Base-by-base conservation (phyloP, 2,888 invertebrate genomes). In the Lycaena phlaeas region DNA sequence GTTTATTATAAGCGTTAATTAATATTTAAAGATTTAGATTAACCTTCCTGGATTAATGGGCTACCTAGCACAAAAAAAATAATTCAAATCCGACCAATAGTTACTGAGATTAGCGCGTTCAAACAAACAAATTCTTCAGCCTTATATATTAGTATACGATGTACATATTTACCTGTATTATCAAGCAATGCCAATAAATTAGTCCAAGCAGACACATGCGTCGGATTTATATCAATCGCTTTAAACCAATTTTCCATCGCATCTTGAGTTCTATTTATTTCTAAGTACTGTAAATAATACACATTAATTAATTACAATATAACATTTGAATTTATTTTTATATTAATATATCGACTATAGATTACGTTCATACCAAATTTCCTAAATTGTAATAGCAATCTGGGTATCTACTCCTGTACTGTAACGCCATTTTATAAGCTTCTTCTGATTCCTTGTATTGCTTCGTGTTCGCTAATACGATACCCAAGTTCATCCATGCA, bases 401-500 rank as follows among this genome's bases (percentile, higher is more conserved):
- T 0, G 97, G 93, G 76, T 97, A 98, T 46, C 89, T 89, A 38
- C 86, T 87, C 27, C 96, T 87, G 64, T 92, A 88, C 22, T 76
- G 84, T 2, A 98, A 75, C 1, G 98, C 97, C 39, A 86, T 91
- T 54, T 87, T 77, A 64, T 97, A 98, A 54, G 96, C 93, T 11
- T 68, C 62, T 59, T 94, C 88, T 0, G 97, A 92, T 59, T 92
- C 90, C 2, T 86, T 68, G 46, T 88, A 88, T 45, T 91, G 88
- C 51, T 90, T 88, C 37, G 90, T 81, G 27, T 90, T 88, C 0
- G 95, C 91, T 49, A 96, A 87, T 18, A 97, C 94, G 53, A 98
- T 97, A 10, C 97, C 98, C 39, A 98, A 85, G 77, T 98, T 98
- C 97, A 98, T 98, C 97, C 97, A 98, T 0, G 97, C 98, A 0